Conservation (phyloP, 2,797 vertebrate genomes). For the Acropternis orthonyx region DNA sequence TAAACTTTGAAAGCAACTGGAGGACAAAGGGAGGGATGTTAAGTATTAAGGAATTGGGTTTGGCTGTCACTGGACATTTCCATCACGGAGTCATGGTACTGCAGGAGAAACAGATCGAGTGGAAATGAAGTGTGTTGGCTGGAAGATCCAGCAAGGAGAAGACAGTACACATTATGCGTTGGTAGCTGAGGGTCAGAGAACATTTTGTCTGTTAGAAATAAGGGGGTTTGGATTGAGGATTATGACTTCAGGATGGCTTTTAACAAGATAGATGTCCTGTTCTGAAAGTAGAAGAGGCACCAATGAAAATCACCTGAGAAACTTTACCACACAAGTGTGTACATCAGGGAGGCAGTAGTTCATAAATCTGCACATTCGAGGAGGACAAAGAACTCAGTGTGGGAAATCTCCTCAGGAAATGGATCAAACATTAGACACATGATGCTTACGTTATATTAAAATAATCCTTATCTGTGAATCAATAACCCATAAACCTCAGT, state of each 20-base stretch:
- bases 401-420: not conserved
- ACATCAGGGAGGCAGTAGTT: not conserved
- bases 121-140: not conserved
- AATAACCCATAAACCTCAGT: not conserved
- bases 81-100: not conserved
- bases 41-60: not conserved
- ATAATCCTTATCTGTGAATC: not conserved
- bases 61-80: not conserved
- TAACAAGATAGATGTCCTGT: not conserved
- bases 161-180: not conserved
- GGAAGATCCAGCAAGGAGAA: not conserved
- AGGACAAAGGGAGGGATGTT: not conserved
- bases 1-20: not conserved
- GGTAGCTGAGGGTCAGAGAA: not conserved
- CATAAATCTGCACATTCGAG: not conserved
- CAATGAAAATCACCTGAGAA: not conserved
- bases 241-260: not conserved
- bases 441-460: not conserved
- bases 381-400: not conserved
- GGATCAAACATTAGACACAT: not conserved
- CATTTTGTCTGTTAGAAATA: not conserved
- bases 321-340: not conserved
- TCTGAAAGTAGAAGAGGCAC: not conserved
- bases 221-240: not conserved
- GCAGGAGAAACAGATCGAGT: not conserved